phyloP scores from a whole-genome alignment of 1,140 invertebrate species.

The Atta cephalotes region DNA sequence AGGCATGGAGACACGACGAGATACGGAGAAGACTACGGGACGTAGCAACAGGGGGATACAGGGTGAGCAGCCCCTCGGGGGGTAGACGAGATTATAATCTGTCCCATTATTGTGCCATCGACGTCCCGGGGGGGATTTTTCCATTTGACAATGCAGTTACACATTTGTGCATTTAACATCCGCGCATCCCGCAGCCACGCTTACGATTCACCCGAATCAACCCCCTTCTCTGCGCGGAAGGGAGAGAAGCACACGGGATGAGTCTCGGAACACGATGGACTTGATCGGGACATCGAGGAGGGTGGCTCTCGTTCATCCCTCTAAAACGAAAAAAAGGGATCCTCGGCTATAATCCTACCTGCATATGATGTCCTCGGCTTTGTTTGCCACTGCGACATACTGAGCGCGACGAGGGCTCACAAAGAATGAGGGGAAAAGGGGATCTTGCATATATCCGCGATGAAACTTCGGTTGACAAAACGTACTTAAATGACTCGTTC shows the following conservation, averaged over 20 bases:
- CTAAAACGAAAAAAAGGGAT: slow-evolving; percentile 82
- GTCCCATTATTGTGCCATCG: slow-evolving; percentile 87
- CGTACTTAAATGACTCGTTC: slow-evolving; percentile 70
- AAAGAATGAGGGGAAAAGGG: background rate
- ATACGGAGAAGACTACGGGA: slow-evolving; percentile 38
- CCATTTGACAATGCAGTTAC: slow-evolving; percentile 85
- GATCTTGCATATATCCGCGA: background rate
- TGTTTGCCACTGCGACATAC: slow-evolving; percentile 75
- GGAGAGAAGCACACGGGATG: slow-evolving; percentile 32
- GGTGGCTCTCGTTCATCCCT: slow-evolving; percentile 56
- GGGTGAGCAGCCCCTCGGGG: slow-evolving; percentile 75
- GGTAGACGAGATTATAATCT: slow-evolving; percentile 87
- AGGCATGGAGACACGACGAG: slow-evolving; percentile 35
- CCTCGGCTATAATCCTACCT: slow-evolving; percentile 85
- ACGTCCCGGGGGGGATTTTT: slow-evolving; percentile 85
- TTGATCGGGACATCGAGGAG: slow-evolving; percentile 55
- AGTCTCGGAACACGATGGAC: slow-evolving; percentile 53
- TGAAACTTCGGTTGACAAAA: slow-evolving; percentile 62
- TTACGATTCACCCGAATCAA: slow-evolving; percentile 4
- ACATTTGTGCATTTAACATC: slow-evolving; percentile 86
- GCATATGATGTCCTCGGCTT: slow-evolving; percentile 84
- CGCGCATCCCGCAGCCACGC: slow-evolving; percentile 74
- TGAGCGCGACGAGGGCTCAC: slow-evolving; percentile 38
- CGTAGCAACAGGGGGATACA: slow-evolving; percentile 53
- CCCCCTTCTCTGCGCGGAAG: background rate